phyloP scores from a whole-genome alignment of 1,140 invertebrate species.

The Plodia interpunctella region DNA sequence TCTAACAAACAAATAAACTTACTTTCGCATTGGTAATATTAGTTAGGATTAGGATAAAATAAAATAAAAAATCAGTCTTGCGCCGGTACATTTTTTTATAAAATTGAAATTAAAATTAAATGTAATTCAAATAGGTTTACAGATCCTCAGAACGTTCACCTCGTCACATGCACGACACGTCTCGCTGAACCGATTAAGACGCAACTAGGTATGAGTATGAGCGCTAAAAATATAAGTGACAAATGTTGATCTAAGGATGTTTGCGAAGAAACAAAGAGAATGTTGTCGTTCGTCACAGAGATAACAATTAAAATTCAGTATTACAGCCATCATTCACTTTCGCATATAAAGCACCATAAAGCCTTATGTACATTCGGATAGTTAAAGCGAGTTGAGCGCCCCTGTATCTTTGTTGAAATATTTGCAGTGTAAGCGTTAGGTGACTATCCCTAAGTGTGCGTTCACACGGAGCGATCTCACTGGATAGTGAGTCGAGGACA shows the following conservation, averaged over 20 bases:
- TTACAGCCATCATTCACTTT: slow-evolving; percentile 41
- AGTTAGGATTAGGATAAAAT: no score
- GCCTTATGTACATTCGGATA: slow-evolving; percentile 56
- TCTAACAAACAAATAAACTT: no score
- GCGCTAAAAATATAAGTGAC: not conserved
- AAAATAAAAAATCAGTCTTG: no score
- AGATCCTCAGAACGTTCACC: no score
- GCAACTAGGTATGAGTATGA: no score
- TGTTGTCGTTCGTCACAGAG: not conserved
- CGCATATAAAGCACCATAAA: slow-evolving; percentile 30
- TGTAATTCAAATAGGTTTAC: no score
- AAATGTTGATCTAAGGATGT: not conserved
- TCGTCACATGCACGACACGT: no score
- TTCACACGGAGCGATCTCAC: slow-evolving; percentile 20
- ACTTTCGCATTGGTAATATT: no score
- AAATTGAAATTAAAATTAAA: no score
- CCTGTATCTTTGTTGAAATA: slow-evolving; percentile 73
- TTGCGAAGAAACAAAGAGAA: not conserved
- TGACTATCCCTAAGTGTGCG: slow-evolving; percentile 42
- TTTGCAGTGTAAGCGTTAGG: slow-evolving; percentile 65
- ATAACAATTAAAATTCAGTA: slow-evolving; percentile 6
- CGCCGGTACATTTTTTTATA: no score
- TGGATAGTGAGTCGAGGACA: no score
- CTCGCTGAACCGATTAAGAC: no score
- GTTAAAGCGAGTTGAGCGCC: slow-evolving; percentile 65